Base-by-base conservation (phyloP, 2,113 vertebrate genomes). In the Pituophis catenifer region DNA sequence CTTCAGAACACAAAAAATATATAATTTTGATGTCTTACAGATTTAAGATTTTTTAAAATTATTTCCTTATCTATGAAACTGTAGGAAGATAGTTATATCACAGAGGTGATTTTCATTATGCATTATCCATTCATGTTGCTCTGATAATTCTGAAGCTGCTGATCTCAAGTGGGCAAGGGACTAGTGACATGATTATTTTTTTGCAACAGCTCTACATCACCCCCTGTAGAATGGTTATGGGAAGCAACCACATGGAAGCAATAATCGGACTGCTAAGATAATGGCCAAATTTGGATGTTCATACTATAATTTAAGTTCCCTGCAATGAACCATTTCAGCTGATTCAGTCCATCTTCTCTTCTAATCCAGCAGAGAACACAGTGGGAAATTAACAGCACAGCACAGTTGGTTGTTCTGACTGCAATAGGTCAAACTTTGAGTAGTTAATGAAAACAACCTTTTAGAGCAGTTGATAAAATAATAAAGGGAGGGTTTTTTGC, bases 1-100 rank as follows among this genome's bases (percentile, higher is more conserved):
- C 58, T 55, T 57, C 29, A 90, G 38, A 52, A 92, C 24, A 50
- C 53, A 89, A 89, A 81, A 53, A 23, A 93, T 5, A 23, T 44
- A 9, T 52, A 81, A 24, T 90, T 81, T 57, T 89, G 85, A 94
- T 38, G 88, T 85, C 33, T 94, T 75, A 0, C 33, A 95, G 58
- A 15, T 90, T 85, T 87, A n/a, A 7, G 48, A 15, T 86, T 21
- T 26, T 85, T 38, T 2, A 90, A 0, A 89, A 75, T 1, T 55
- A 26, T 93, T 90, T 85, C 81, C 91, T 0, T 55, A 65, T 10
- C 2, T 94, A 7, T 24, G 29, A 29, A 92, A 88, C 15, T 88
- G 88, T 54, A 89, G 26, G 90, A 95, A 87, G 86, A 48, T 17
- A 89, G 2, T 55, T 90, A 3, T 53, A 26, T 38, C 38, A 50